Evolutionary conservation across 2,888 invertebrate species (phyloP).

Genomic region (Druceiella hillmani): DNA sequence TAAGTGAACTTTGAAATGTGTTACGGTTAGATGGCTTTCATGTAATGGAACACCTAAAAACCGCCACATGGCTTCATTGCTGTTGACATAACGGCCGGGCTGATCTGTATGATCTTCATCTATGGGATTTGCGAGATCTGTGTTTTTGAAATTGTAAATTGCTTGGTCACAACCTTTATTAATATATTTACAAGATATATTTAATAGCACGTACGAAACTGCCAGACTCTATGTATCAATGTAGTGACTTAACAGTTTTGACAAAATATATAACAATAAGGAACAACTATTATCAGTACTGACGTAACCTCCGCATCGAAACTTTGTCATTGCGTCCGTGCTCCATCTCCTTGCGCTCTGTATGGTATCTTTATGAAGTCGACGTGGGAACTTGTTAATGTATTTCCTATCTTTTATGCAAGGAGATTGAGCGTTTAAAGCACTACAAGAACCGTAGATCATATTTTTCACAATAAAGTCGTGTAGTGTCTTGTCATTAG

Average conservation of each 20-base stretch:
- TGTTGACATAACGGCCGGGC: slow-evolving; percentile 22
- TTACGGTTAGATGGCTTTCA: slow-evolving; percentile 21
- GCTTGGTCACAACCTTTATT: slow-evolving; percentile 24
- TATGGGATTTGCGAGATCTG: slow-evolving; percentile 14
- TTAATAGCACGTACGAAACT: slow-evolving; percentile 21
- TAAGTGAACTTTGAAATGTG: slow-evolving; percentile 12
- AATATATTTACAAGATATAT: slow-evolving; percentile 23
- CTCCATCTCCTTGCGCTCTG: no score
- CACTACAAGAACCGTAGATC: no score
- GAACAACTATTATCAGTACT: no score
- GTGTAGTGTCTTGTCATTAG: no score
- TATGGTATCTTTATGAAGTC: no score
- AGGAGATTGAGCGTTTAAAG: no score
- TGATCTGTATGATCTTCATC: slow-evolving; percentile 21
- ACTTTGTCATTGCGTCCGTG: no score
- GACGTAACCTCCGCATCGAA: no score
- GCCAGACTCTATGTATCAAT: no score
- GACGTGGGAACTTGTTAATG: no score
- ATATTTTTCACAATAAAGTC: no score
- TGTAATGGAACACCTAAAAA: slow-evolving; percentile 21
- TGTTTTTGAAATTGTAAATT: slow-evolving; percentile 15
- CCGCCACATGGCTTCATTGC: slow-evolving; percentile 22
- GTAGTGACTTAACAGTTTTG: slow-evolving; percentile 19
- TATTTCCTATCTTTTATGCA: no score
- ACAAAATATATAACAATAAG: slow-evolving; percentile 19